Evolutionary conservation across 2,113 vertebrate species (phyloP).

Genomic region (Crotalus viridis): DNA sequence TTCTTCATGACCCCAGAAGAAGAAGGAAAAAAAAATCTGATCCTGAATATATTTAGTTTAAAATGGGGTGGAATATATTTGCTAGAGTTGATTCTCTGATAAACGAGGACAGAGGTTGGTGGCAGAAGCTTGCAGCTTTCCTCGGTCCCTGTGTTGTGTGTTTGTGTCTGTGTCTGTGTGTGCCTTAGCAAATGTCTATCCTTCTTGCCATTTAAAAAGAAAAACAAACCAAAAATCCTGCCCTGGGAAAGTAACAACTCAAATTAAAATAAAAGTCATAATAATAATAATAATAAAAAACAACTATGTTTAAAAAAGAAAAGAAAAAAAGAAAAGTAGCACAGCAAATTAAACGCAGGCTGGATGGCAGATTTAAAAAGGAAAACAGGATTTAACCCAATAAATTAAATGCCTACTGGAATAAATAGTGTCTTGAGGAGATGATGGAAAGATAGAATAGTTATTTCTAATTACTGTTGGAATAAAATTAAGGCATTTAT

Average conservation of each 20-base stretch:
- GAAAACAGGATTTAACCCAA: constrained; percentile 5
- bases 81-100: background rate
- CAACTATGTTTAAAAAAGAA: background rate
- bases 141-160: background rate
- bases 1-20: no score
- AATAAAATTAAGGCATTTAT: constrained; percentile 20
- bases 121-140: background rate
- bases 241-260: background rate
- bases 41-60: no score
- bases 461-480: constrained; percentile 14
- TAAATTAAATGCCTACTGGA: constrained; percentile 1
- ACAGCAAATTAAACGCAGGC: background rate
- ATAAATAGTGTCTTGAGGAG: background rate
- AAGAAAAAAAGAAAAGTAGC: background rate
- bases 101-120: background rate
- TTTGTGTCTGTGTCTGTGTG: background rate
- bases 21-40: no score
- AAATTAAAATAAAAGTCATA: background rate
- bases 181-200: background rate
- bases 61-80: background rate
- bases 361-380: background rate
- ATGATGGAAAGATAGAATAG: background rate
- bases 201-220: background rate
- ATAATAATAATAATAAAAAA: background rate
- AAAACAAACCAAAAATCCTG: background rate